Base-by-base conservation (phyloP, 1,140 invertebrate species). In the Drosophila ficusphila region DNA sequence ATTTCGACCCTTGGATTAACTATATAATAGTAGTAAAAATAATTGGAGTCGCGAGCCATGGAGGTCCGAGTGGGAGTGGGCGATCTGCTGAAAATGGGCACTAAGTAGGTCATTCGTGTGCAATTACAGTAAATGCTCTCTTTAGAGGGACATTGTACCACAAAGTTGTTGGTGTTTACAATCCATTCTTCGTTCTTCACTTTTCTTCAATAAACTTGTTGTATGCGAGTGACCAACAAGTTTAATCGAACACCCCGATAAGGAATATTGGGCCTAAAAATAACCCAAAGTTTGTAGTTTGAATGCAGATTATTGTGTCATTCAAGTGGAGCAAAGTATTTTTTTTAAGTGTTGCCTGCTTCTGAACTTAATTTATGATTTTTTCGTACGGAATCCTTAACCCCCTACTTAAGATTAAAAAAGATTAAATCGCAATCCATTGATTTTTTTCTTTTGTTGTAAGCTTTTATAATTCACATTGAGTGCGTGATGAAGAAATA, bases 71-170 rank as follows among this genome's bases (percentile, higher is more conserved):
- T 88, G 44, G 69, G 82, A 38, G 52, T 88, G 57, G 34, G 38
- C 9, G 81, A 86, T 53, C 69, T 86, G 39, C 62, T 86, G 0
- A 86, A 58, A 47, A 54, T 88, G 52, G 77, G 60, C n/a, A 65
- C 51, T 12, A 86, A 82, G 81, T 86, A 75, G 39, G 81, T 88
- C 21, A 34, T 16, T 5, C n/a, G n/a, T n/a, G n/a, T 52, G 3
- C 14, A 9, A 0, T 14, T 58, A 25, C 21, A 21, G 7, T 14
- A 14, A 16, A 12, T 42, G n/a, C 8, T 8, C 2, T 6, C 5
- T 21, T 2, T 7, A 4, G 23, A 4, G 7, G n/a, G 1, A 7
- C 14, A 16, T 34, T 9, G 9, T 39, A 5, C n/a, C n/a, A n/a
- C n/a, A n/a, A n/a, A n/a, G n/a, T n/a, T n/a, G n/a, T n/a, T n/a